Percentiles rank a stretch among this genome's conserved stretches.
Evolutionary conservation across 2,888 invertebrate genomes (phyloP).

Genomic region (Cheiracanthium punctorium): DNA sequence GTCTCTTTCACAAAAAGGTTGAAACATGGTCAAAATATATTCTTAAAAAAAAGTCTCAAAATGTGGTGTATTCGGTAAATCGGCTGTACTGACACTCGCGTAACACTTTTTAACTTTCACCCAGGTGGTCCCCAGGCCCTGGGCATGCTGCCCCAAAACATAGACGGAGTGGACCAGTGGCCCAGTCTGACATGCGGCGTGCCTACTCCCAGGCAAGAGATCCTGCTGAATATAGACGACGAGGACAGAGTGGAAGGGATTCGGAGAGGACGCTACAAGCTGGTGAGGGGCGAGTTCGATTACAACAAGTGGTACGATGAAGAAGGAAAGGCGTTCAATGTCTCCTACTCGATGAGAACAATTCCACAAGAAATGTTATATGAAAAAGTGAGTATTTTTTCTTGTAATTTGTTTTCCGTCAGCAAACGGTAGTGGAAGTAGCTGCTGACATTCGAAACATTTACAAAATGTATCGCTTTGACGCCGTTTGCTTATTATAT

Average conservation of each 20-base stretch:
- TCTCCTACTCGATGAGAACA: slow-evolving; percentile 73
- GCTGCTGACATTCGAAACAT: too few species aligned
- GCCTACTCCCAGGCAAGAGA: slow-evolving; percentile 78
- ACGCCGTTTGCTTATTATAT: too few species aligned
- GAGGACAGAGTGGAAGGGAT: slow-evolving; percentile 78
- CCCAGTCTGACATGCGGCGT: slow-evolving; percentile 81
- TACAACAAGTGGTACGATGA: slow-evolving; percentile 83
- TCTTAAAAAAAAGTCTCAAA: too few species aligned
- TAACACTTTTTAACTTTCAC: too few species aligned
- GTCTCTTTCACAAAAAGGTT: too few species aligned
- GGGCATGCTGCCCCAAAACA: slow-evolving; percentile 25
- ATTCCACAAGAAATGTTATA: slow-evolving; percentile 11
- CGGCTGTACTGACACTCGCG: too few species aligned
- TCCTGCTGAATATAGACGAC: slow-evolving; percentile 91
- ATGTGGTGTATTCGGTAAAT: too few species aligned
- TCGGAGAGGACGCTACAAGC: slow-evolving; percentile 69
- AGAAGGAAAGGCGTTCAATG: slow-evolving; percentile 31
- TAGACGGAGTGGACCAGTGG: slow-evolving; percentile 70
- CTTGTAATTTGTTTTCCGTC: too few species aligned
- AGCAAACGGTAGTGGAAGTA: too few species aligned
- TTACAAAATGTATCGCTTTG: too few species aligned
- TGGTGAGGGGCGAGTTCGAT: slow-evolving; percentile 78
- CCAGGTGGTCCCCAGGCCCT: slow-evolving; percentile 46
- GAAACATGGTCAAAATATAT: too few species aligned
- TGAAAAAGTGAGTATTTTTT: too few species aligned